phyloP scores from a whole-genome alignment of 2,113 vertebrate species.

The Zosterops lateralis region DNA sequence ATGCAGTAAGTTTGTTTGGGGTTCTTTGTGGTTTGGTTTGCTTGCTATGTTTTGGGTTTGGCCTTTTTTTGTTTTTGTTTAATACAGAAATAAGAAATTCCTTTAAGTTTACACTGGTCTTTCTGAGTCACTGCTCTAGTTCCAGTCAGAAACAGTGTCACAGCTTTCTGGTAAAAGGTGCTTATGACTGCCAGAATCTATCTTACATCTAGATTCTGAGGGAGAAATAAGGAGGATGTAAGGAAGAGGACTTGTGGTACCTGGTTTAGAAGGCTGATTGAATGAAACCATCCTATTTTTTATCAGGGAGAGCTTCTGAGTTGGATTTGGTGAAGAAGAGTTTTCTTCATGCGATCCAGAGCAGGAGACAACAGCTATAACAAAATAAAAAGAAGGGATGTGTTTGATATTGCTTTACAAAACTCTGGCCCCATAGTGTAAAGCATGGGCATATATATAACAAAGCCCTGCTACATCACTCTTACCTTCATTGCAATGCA shows the following conservation, averaged over 20 bases:
- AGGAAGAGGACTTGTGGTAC: constrained; percentile 2
- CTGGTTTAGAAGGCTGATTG: constrained; percentile 31
- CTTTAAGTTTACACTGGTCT: not conserved
- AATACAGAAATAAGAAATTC: not conserved
- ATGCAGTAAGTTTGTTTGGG: not conserved
- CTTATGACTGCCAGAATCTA: not conserved
- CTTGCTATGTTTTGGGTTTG: not conserved
- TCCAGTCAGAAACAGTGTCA: not conserved
- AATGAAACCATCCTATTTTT: constrained; percentile 25
- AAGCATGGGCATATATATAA: not conserved
- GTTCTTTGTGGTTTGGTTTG: not conserved
- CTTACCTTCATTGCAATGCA: not conserved
- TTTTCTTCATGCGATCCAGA: constrained; percentile 21
- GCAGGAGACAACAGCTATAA: constrained; percentile 15
- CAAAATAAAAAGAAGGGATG: not conserved
- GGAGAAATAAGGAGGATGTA: not conserved
- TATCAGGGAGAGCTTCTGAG: not conserved
- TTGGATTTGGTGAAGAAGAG: constrained; percentile 4
- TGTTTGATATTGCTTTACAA: not conserved
- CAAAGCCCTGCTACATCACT: not conserved
- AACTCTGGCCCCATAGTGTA: not conserved
- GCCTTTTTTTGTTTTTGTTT: not conserved
- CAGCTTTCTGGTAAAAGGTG: not conserved
- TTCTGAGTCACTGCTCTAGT: not conserved
- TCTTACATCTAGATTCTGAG: not conserved